Evolutionary conservation across 23 tunicate genomes (phyloP).

Genomic region (Ciona savignyi): DNA sequence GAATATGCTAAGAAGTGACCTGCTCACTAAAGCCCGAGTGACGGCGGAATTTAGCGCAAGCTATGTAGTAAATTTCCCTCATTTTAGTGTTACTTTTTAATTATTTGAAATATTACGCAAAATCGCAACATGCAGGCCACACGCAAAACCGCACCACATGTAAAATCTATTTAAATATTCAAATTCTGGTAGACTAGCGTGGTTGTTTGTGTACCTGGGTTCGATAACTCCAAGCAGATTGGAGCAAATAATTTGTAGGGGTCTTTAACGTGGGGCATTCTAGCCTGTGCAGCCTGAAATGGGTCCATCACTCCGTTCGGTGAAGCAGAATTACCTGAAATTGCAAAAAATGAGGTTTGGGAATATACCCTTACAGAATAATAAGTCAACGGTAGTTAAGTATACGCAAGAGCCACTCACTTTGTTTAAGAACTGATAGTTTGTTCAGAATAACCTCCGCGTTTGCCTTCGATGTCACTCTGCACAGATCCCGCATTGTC

Average conservation of each 20-base stretch:
- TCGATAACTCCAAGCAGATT: conserved; percentile 88
- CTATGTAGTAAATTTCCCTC: no score
- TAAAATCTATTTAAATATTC: no score
- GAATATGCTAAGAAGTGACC: no score
- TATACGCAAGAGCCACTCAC: no score
- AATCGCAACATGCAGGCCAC: no score
- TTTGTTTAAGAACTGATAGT: conserved; percentile 63
- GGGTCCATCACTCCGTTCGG: conserved; percentile 85
- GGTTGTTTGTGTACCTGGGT: conserved; percentile 98
- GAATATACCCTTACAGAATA: background rate
- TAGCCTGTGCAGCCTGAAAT: conserved; percentile 83
- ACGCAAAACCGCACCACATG: no score
- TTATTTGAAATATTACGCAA: no score
- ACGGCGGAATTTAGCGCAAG: no score
- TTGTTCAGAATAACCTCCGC: conserved; percentile 61
- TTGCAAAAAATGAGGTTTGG: background rate
- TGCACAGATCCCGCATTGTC: conserved; percentile 93
- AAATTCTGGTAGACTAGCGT: no score
- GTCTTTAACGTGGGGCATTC: conserved; percentile 87
- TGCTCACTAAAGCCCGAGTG: no score
- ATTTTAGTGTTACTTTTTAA: no score
- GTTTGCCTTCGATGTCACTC: conserved; percentile 65
- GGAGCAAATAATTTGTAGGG: conserved; percentile 94
- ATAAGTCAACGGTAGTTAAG: no score
- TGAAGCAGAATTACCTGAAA: background rate